Evolutionary conservation across 1,140 invertebrate genomes (phyloP).

Genomic region (Drosophila melanica): DNA sequence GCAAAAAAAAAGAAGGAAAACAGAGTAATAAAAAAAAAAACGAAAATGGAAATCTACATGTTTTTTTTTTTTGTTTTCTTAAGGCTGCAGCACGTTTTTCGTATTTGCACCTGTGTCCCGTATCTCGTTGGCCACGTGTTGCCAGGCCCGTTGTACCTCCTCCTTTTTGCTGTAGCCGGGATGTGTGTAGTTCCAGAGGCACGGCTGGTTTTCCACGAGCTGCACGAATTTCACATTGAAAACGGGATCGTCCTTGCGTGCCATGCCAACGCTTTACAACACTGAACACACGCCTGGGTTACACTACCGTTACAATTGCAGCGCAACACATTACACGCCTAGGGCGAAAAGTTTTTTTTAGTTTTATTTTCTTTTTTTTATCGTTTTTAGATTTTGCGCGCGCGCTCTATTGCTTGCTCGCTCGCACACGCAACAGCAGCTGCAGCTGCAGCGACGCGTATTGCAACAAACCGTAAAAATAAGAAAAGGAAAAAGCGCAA

Average conservation of each 20-base stretch:
- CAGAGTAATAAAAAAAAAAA: constrained; percentile 30
- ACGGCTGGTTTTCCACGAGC: constrained; percentile 72
- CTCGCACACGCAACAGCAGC: neutral
- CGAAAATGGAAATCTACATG: constrained; percentile 45
- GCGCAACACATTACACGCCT: constrained; percentile 11
- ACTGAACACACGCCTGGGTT: constrained; percentile 34
- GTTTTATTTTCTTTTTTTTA: neutral
- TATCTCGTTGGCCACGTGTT: constrained; percentile 80
- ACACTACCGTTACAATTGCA: constrained; percentile 12
- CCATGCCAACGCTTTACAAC: constrained; percentile 55
- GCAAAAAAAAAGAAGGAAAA: constrained; percentile 40
- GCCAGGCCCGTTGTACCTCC: constrained; percentile 78
- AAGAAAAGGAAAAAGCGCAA: neutral
- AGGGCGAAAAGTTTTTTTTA: neutral
- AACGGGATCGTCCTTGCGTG: constrained; percentile 82
- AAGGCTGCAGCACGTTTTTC: neutral
- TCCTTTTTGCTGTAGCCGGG: constrained; percentile 82
- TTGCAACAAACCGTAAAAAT: constrained; percentile 19
- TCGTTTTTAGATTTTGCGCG: constrained; percentile 25
- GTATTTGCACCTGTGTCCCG: constrained; percentile 71
- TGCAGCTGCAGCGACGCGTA: constrained; percentile 3
- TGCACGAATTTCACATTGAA: constrained; percentile 82
- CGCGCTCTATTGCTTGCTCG: constrained; percentile 2
- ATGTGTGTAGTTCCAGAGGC: constrained; percentile 77
- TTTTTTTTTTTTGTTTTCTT: constrained; percentile 5